Base-by-base conservation (phyloP, 1,140 invertebrate genomes). In the Atopsyche davidsoni region DNA sequence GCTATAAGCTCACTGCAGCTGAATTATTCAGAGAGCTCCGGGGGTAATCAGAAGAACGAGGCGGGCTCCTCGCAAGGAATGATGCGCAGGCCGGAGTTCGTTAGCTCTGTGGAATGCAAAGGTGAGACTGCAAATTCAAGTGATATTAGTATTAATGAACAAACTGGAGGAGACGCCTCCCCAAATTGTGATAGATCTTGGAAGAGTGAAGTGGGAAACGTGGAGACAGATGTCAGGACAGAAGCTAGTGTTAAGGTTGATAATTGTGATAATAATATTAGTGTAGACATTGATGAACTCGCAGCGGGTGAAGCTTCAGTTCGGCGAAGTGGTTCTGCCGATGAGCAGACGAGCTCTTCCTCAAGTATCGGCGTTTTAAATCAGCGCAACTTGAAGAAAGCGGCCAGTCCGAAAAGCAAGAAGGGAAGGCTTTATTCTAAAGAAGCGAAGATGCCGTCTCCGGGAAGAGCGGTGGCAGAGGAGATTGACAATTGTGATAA, bases 51-150 rank as follows among this genome's bases (percentile, higher is more conserved):
- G 28, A 73, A 71, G 49, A 72, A 67, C 31, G 67, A 71, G 55
- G 69, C 69, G 0, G 62, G 67, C 0, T 64, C 68, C 2, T 73
- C 71, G 14, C 55, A 61, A 40, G 60, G 64, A 44, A 59, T 64
- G 39, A 63, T 59, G 58, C 59, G 63, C 50, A 57, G 64, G 52
- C 62, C 63, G 59, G 68, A 64, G 54, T 57, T 72, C 57, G 60
- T 59, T 42, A 43, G 7, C 14, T 13, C 32, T n/a, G 14, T 13
- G 19, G 18, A 17, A 14, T n/a, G 19, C 10, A n/a, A 21, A n/a
- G 21, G 16, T 23, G 19, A 48, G 39, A 22, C 45, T 25, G 46
- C 35, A 32, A 40, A 53, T 23, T 21, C 7, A 34, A 53, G 55
- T 57, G 55, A 57, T 57, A 57, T 57, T 57, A 57, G 54, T 46